These are phyloP conservation scores for Rhipidura dahli DNA, from an alignment of 2,113 vertebrate species.

Conservation along the genomic window DNA sequence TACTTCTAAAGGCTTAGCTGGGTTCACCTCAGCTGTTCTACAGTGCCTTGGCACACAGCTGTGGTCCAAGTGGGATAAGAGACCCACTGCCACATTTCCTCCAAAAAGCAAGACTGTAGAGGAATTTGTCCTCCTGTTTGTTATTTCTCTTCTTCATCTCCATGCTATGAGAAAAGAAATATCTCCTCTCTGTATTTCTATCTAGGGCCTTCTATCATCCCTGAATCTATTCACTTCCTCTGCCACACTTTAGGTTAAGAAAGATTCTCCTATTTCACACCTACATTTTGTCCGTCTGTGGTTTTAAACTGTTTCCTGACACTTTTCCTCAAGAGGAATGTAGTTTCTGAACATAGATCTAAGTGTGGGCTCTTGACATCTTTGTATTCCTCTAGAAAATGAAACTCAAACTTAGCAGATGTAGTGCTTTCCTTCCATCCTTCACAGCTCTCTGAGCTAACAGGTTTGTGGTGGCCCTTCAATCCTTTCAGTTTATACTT, in stretches of 20 bases:
- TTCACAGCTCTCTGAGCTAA: not conserved
- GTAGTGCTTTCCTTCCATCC: not conserved
- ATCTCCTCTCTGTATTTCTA: not conserved
- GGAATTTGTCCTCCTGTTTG: not conserved
- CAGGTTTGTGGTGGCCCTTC: not conserved
- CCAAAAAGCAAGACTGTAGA: not conserved
- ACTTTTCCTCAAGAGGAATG: not conserved
- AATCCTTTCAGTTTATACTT: not conserved
- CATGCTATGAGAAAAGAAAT: not conserved
- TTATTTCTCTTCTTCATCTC: not conserved
- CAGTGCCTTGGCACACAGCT: not conserved
- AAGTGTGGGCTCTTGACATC: not conserved
- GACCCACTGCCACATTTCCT: not conserved
- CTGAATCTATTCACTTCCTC: not conserved
- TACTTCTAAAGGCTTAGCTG: conserved; percentile 21
- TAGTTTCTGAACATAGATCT: not conserved
- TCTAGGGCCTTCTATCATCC: not conserved
- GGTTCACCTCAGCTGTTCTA: conserved; percentile 17
- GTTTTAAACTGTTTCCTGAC: not conserved
- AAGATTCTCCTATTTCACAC: not conserved
- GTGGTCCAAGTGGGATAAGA: not conserved
- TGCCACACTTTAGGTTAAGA: not conserved
- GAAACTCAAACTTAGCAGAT: not conserved
- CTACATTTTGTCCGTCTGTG: not conserved
- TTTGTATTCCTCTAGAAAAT: not conserved